Evolutionary conservation across 1,140 invertebrate species (phyloP), one percentile per base, ranked within the genome.

Genomic region (Patella vulgata): DNA sequence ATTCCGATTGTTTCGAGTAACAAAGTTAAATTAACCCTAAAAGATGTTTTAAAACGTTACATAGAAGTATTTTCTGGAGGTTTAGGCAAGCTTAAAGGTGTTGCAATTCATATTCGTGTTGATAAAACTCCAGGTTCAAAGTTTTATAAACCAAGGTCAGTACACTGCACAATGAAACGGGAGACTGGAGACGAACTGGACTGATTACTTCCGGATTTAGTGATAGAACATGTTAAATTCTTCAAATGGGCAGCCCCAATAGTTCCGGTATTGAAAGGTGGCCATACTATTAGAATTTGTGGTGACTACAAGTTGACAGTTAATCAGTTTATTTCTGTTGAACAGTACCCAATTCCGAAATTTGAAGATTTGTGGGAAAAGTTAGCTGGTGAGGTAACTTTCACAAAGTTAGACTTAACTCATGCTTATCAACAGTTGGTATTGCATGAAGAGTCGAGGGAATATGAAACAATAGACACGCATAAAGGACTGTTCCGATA

Each of bases 231-330:
- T n/a, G n/a, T n/a, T n/a, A n/a, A n/a, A n/a, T n/a, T n/a, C n/a
- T n/a, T n/a, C n/a, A n/a, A n/a, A n/a, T n/a, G n/a, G n/a, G n/a
- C n/a, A n/a, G n/a, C n/a, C n/a, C n/a, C n/a, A n/a, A n/a, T n/a
- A n/a, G n/a, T n/a, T n/a, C n/a, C n/a, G n/a, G n/a, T n/a, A n/a
- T n/a, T n/a, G n/a, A n/a, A n/a, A n/a, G n/a, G n/a, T n/a, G n/a
- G n/a, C n/a, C n/a, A n/a, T n/a, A n/a, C 53, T 25, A 66, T 85
- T 11, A 56, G 79, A 14, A 59, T 84, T n/a, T 82, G 82, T 70
- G 81, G 78, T 12, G 78, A 84, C 59, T 84, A 68, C 50, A 78
- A 75, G 30, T 46, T 74, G 3, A 81, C 80, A 4, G 42, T 82
- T 6, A 86, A 86, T 68, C 71, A 40, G 33, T 28, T 54, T 9